phyloP scores from a whole-genome alignment of 2,888 invertebrate genomes.

The Drosophila cracens region DNA sequence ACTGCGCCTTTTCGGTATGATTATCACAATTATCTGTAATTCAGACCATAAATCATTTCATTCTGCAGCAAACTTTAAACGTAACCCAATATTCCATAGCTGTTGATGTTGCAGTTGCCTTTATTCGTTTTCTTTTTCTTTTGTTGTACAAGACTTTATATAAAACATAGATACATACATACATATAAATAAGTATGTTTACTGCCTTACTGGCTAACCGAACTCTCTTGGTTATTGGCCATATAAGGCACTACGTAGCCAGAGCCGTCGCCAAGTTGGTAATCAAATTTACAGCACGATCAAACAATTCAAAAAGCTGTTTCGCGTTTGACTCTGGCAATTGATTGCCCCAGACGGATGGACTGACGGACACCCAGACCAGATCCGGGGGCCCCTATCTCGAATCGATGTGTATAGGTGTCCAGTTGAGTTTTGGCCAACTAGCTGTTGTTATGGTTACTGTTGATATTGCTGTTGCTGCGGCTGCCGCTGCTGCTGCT shows the following conservation, averaged over 20 bases:
- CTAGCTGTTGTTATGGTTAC: slow-evolving; percentile 20
- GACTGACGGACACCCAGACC: slow-evolving; percentile 11
- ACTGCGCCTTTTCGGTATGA: slow-evolving; percentile 76
- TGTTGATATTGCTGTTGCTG: not conserved
- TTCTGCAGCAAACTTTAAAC: slow-evolving; percentile 68
- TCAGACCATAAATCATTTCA: slow-evolving; percentile 83
- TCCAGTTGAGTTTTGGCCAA: slow-evolving; percentile 33
- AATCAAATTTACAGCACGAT: slow-evolving; percentile 76
- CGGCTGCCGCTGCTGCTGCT: too few species aligned
- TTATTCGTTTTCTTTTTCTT: slow-evolving; percentile 1
- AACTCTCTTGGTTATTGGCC: slow-evolving; percentile 33
- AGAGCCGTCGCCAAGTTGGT: slow-evolving; percentile 64
- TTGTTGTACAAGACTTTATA: slow-evolving; percentile 52
- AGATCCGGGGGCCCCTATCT: slow-evolving; percentile 20
- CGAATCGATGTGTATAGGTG: slow-evolving; percentile 43
- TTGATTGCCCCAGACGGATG: slow-evolving; percentile 39
- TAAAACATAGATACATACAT: slow-evolving; percentile 48
- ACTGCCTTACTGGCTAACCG: slow-evolving; percentile 11
- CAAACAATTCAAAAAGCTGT: slow-evolving; percentile 68
- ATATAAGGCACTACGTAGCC: slow-evolving; percentile 26
- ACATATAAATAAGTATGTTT: slow-evolving; percentile 59
- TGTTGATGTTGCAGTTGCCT: slow-evolving; percentile 30
- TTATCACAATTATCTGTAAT: slow-evolving; percentile 84
- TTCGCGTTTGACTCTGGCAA: slow-evolving; percentile 32
- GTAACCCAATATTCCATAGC: slow-evolving; percentile 68